Conservation (phyloP, 2,113 vertebrate genomes). For the Hydropotes inermis region DNA sequence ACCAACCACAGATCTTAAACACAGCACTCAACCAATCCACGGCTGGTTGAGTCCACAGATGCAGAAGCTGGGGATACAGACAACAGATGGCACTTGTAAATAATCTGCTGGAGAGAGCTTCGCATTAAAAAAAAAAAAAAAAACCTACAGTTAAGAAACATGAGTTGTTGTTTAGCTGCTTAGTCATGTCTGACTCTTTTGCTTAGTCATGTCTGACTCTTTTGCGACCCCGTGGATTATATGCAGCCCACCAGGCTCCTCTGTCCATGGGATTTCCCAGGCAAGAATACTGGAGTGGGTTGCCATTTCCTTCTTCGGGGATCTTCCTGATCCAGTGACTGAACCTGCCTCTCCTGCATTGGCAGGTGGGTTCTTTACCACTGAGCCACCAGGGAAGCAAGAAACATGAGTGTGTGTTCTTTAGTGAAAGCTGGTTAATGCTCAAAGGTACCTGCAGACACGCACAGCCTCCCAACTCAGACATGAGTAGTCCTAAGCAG, state of each 20-base stretch:
- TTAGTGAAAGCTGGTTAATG: background rate
- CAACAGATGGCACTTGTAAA: background rate
- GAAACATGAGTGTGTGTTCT: background rate
- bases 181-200: background rate
- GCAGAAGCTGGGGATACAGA: background rate
- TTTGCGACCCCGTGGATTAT: background rate
- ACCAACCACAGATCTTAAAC: background rate
- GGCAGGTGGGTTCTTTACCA: background rate
- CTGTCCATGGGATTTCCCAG: background rate
- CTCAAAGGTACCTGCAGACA: background rate
- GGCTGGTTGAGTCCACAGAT: background rate
- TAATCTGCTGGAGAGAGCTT: background rate
- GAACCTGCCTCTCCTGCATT: background rate
- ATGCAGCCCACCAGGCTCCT: background rate
- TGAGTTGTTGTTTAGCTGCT: background rate
- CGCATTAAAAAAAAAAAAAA: background rate
- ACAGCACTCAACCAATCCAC: background rate
- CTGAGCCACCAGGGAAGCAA: background rate
- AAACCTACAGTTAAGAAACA: background rate
- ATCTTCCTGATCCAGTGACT: background rate
- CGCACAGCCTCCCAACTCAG: background rate
- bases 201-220: background rate
- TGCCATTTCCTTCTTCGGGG: background rate
- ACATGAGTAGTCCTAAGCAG: background rate
- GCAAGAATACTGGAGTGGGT: background rate